These are phyloP conservation scores for Acanthoscelides obtectus DNA, from an alignment of 2,888 invertebrate genomes.

Conservation along the genomic window DNA sequence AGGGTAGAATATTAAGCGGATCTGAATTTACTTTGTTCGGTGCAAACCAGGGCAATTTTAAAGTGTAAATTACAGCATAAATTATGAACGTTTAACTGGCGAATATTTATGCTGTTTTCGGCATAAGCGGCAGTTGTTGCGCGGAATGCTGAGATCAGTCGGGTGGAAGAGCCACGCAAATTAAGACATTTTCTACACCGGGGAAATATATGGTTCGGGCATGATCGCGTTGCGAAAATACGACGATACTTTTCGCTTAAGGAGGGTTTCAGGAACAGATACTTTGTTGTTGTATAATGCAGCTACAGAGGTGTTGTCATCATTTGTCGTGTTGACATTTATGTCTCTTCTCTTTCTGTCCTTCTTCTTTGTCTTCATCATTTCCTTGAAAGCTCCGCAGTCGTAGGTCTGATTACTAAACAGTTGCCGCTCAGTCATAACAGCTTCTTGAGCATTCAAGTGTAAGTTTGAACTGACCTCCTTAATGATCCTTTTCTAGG, in stretches of 20 bases:
- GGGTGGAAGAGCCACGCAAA: background rate
- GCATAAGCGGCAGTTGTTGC: background rate
- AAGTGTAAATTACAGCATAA: slow-evolving; percentile 1
- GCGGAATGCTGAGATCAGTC: background rate
- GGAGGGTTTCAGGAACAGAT: background rate
- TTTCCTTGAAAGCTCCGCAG: too few relatives aligned
- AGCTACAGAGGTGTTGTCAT: background rate
- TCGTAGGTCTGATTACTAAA: too few relatives aligned
- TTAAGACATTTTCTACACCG: background rate
- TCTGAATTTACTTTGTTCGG: background rate
- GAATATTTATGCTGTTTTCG: background rate
- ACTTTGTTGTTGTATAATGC: background rate
- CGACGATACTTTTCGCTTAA: background rate
- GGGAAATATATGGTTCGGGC: background rate
- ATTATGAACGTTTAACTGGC: background rate
- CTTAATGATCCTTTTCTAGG: too few relatives aligned
- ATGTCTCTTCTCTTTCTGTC: too few relatives aligned
- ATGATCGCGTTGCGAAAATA: background rate
- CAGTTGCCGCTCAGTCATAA: too few relatives aligned
- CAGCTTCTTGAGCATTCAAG: too few relatives aligned
- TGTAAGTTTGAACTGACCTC: too few relatives aligned
- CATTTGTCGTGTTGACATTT: too few relatives aligned
- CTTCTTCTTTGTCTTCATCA: too few relatives aligned
- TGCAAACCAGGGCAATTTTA: background rate
- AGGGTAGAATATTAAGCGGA: slow-evolving; percentile 7